Evolutionary conservation across 2,113 vertebrate genomes (phyloP), one percentile per base, ranked within the genome.

Genomic region (Perccottus glenii): DNA sequence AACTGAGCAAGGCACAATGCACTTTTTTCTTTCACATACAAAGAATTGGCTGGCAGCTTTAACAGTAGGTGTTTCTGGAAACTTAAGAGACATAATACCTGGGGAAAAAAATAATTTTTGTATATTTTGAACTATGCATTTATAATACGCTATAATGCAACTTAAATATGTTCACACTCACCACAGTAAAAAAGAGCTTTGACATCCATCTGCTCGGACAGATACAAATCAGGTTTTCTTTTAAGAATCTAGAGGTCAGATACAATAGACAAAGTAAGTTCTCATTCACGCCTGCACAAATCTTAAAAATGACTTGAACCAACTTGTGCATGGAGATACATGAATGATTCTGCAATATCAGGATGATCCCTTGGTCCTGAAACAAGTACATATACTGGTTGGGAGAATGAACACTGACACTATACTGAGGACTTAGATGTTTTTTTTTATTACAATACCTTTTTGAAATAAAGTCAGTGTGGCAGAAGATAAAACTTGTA

Each of bases 241-340:
- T 95, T 98, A 78, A 99, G 93, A 80, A 95, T 94, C 98, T 99
- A 56, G 19, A 0, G 6, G 33, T 33, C 1, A 52, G 43, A 10
- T 60, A 48, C 27, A 63, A 11, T 65, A 0, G 44, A 2, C 19
- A 3, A 6, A 9, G 14, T 47, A 27, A 38, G 42, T 35, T 53
- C 6, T 33, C 11, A 6, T n/a, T 38, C 11, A 36, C 9, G 14
- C 14, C 2, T 55, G 14, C 4, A 89, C 87, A 89, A 93, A 75
- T 91, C 91, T 87, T 72, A 77, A 85, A 3, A 14, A 1, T 32
- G 47, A 1, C 6, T 11, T 35, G 3, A n/a, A 93, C 93, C 90
- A 87, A 98, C 98, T 96, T 99, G 96, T 93, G 95, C 92, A 80
- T 98, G 96, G 92, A 99, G 96, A 92, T 95, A 93, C 98, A 99